A percentile compares a stretch with the other conserved stretches of the same genome.
These are phyloP conservation scores for Ganaspis sp. DNA, from an alignment of 1,140 invertebrate species.

Conservation along the genomic window DNA sequence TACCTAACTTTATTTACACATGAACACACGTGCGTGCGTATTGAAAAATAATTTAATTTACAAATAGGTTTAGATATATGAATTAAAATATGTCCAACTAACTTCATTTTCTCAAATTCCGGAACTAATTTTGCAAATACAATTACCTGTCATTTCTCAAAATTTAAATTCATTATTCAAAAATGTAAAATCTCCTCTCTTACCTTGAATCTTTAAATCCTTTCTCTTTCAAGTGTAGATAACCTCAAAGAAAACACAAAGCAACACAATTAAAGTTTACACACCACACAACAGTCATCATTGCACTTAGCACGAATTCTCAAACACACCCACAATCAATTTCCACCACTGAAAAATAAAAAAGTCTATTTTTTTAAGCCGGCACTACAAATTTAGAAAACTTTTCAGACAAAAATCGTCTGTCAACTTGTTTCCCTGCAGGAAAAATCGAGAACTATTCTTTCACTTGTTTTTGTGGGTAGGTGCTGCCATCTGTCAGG, in stretches of 20 bases:
- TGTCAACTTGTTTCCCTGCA: not conserved
- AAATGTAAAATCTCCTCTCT: not conserved
- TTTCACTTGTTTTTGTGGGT: no score
- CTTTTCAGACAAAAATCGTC: not conserved
- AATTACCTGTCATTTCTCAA: not conserved
- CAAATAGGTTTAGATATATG: no score
- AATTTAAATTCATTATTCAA: not conserved
- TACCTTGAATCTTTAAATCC: constrained; percentile 19
- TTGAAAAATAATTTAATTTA: no score
- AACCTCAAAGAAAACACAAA: not conserved
- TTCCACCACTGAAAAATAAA: not conserved
- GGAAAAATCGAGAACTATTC: not conserved
- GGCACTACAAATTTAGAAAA: not conserved
- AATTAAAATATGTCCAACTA: no score
- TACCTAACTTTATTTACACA: no score
- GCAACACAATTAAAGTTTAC: not conserved
- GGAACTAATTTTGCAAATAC: not conserved
- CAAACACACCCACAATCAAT: not conserved
- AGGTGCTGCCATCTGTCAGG: not conserved
- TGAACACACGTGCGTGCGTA: no score
- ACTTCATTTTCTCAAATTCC: no score
- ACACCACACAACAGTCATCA: not conserved
- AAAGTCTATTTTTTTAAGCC: not conserved
- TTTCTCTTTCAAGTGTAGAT: not conserved
- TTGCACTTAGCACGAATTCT: not conserved